Evolutionary conservation across 92 coral and sea anemone genomes (phyloP).

Genomic region (Parazoanthus atlanticus): DNA sequence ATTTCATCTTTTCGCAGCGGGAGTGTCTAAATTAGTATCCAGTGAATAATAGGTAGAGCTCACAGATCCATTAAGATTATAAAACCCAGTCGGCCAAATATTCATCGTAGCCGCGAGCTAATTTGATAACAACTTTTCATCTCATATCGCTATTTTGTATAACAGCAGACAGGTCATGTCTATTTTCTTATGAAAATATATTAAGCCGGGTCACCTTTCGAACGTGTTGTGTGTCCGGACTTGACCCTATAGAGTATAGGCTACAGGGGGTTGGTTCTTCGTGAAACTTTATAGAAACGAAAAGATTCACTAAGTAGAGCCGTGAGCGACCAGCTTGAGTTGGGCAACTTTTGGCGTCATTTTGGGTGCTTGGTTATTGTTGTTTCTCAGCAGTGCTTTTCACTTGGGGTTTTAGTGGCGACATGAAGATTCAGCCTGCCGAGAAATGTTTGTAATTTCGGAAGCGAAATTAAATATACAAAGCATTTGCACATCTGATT

Average conservation of each 20-base stretch:
- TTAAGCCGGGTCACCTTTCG: neutral
- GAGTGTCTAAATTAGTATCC: constrained; percentile 39
- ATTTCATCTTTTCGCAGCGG: constrained; percentile 45
- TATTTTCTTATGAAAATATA: neutral
- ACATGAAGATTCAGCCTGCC: constrained; percentile 25
- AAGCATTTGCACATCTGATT: constrained; percentile 23
- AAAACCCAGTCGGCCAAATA: constrained; percentile 27
- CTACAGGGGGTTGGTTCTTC: neutral
- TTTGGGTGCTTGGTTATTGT: constrained; percentile 25
- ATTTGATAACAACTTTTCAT: constrained; percentile 38
- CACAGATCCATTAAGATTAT: constrained; percentile 47
- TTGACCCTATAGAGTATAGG: neutral
- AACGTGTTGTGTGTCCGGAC: neutral
- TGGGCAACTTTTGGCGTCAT: constrained; percentile 17
- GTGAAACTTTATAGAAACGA: neutral
- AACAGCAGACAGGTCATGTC: constrained; percentile 13
- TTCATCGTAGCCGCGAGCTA: constrained; percentile 44
- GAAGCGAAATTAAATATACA: constrained; percentile 38
- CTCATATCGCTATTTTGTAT: constrained; percentile 7
- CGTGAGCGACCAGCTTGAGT: neutral
- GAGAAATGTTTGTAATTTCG: constrained; percentile 29
- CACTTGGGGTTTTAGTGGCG: constrained; percentile 21
- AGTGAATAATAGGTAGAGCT: constrained; percentile 21
- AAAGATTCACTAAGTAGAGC: neutral
- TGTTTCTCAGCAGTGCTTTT: constrained; percentile 26